phyloP scores from a whole-genome alignment of 2,113 vertebrate genomes.

The Takifugu bimaculatus region DNA sequence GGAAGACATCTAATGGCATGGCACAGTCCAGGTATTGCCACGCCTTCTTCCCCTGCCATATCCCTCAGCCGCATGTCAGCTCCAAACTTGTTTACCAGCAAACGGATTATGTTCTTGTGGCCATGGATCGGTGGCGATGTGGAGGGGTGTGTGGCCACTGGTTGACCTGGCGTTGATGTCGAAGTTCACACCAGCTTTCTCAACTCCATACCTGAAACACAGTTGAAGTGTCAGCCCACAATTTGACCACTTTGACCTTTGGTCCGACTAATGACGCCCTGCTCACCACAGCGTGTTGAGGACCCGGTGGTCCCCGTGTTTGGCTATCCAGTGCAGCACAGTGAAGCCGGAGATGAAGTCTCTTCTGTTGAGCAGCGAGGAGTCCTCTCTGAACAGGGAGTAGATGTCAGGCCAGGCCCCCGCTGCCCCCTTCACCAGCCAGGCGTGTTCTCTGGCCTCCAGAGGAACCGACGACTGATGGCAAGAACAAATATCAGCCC shows the following conservation, averaged over 20 bases:
- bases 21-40: slow-evolving; percentile 85
- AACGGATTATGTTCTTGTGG: slow-evolving; percentile 78
- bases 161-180: slow-evolving; percentile 77
- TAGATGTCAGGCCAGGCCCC: slow-evolving; percentile 81
- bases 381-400: slow-evolving; percentile 81
- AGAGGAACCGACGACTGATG: slow-evolving; percentile 73
- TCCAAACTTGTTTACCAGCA: slow-evolving; percentile 83
- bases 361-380: slow-evolving; percentile 76
- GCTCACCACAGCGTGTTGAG: slow-evolving; percentile 79
- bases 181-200: slow-evolving; percentile 70
- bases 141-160: slow-evolving; percentile 88
- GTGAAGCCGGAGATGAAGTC: slow-evolving; percentile 94
- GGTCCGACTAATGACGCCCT: too few species aligned
- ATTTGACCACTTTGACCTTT: too few species aligned
- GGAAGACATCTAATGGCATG: slow-evolving; percentile 73
- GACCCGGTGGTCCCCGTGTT: slow-evolving; percentile 82
- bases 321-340: slow-evolving; percentile 91
- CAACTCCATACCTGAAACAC: slow-evolving; percentile 65
- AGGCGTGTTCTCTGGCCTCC: slow-evolving; percentile 81
- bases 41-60: slow-evolving; percentile 80
- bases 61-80: slow-evolving; percentile 82
- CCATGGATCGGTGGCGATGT: slow-evolving; percentile 89
- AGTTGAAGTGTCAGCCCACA: not conserved
- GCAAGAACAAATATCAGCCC: not conserved
- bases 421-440: slow-evolving; percentile 83